Percentiles rank a stretch among this genome's conserved stretches.
phyloP scores from a whole-genome alignment of 2,113 vertebrate species.

The Dasypus novemcinctus region DNA sequence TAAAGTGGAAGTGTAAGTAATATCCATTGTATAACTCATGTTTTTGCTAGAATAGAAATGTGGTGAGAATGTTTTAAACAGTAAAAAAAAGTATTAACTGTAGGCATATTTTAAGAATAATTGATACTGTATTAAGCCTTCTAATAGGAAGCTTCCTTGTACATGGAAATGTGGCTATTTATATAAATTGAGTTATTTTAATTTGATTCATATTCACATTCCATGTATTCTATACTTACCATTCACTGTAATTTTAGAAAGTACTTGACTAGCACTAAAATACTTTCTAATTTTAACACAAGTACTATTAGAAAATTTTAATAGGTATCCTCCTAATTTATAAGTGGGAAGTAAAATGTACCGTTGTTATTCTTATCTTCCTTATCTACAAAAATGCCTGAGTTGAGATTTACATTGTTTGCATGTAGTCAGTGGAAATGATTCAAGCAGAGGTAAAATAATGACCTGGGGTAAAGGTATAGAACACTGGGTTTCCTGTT shows the following conservation, averaged over 20 bases:
- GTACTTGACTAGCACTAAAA: neutral
- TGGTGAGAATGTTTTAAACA: constrained; percentile 29
- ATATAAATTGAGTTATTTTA: neutral
- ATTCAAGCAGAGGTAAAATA: constrained; percentile 1
- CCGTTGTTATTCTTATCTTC: neutral
- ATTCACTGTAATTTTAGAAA: neutral
- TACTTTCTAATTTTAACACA: constrained; percentile 32
- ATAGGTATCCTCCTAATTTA: neutral
- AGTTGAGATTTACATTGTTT: constrained; percentile 13
- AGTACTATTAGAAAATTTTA: neutral
- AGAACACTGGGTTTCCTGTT: neutral
- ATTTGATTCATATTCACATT: neutral
- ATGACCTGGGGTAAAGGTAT: neutral
- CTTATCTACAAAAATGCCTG: neutral
- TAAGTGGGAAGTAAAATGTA: neutral
- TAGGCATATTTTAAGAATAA: neutral
- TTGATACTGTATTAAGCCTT: neutral
- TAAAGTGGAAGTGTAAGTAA: neutral
- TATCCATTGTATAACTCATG: neutral
- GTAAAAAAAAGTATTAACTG: neutral
- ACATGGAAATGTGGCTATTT: neutral
- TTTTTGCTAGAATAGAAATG: neutral
- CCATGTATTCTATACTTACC: neutral
- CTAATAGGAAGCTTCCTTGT: neutral
- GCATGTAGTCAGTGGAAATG: neutral